A percentile compares a stretch with the other conserved stretches of the same genome.
These are phyloP conservation scores for Apteryx owenii DNA, from an alignment of 2,113 vertebrate genomes.

Conservation along the genomic window DNA sequence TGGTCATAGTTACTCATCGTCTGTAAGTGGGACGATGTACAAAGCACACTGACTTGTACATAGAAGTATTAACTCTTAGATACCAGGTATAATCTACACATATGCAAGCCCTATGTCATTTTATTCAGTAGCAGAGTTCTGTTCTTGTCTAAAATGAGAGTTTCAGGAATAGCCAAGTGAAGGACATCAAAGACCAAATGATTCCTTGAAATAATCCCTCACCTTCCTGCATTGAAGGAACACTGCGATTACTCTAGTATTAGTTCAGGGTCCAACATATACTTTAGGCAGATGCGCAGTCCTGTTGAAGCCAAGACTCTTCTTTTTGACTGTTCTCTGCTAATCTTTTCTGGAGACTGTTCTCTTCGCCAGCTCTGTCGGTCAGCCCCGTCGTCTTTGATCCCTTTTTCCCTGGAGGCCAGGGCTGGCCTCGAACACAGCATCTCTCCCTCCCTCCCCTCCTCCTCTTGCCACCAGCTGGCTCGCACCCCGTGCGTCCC, in stretches of 20 bases:
- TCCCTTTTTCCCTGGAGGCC: not conserved
- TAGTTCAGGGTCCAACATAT: not conserved
- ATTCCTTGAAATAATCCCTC: not conserved
- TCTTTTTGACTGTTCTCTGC: not conserved
- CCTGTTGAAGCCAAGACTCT: not conserved
- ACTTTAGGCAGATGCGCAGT: not conserved
- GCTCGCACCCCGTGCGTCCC: accelerated
- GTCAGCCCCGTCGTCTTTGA: not conserved
- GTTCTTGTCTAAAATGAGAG: not conserved
- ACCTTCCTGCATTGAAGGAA: not conserved
- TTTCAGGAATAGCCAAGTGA: not conserved
- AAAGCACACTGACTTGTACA: not conserved
- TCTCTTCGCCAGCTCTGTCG: not conserved
- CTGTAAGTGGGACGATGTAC: not conserved
- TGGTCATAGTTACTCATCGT: not conserved
- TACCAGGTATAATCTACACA: not conserved
- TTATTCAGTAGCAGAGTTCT: not conserved
- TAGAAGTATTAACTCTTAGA: not conserved
- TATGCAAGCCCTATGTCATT: not conserved
- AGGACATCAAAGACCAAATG: not conserved
- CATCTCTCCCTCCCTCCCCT: not conserved
- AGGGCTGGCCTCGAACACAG: not conserved
- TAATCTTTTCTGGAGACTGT: not conserved
- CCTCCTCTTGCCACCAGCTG: not conserved
- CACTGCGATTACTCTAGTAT: accelerated